These are phyloP conservation scores for Meleagris gallopavo DNA, from an alignment of 2,113 vertebrate species.

Conservation along the genomic window DNA sequence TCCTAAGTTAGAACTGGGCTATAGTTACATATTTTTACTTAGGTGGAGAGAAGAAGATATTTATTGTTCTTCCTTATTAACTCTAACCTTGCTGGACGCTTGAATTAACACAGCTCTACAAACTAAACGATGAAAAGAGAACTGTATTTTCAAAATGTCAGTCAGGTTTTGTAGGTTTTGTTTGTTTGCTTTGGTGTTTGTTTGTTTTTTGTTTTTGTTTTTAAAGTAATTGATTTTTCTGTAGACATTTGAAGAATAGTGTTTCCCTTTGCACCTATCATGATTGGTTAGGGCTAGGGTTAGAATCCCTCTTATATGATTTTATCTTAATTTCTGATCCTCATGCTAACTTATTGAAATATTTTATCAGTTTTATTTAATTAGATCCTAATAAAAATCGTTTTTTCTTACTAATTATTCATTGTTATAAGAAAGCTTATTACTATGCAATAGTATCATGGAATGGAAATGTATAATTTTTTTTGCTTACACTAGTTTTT, in stretches of 20 bases:
- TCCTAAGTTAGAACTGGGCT: constrained; percentile 74
- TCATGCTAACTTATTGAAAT: background rate
- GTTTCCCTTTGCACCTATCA: background rate
- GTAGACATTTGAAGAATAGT: background rate
- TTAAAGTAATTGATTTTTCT: background rate
- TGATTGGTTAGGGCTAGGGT: background rate
- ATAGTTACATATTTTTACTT: constrained; percentile 64
- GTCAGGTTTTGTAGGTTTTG: background rate
- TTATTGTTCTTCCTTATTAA: background rate
- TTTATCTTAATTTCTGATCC: background rate
- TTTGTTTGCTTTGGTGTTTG: fast-evolving
- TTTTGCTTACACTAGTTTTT: background rate
- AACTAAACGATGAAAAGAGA: background rate
- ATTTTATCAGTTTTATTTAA: background rate
- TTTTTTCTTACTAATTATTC: background rate
- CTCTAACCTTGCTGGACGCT: background rate
- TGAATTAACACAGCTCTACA: background rate
- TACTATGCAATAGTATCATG: background rate
- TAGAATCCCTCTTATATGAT: background rate
- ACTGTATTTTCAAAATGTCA: background rate
- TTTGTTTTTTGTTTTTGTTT: too few relatives aligned
- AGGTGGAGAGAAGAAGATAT: background rate
- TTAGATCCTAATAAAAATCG: background rate
- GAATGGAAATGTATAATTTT: background rate
- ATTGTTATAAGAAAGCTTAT: background rate